Evolutionary conservation across 2,113 vertebrate species (phyloP).

Genomic region (Lamprologus ornatipinnis): DNA sequence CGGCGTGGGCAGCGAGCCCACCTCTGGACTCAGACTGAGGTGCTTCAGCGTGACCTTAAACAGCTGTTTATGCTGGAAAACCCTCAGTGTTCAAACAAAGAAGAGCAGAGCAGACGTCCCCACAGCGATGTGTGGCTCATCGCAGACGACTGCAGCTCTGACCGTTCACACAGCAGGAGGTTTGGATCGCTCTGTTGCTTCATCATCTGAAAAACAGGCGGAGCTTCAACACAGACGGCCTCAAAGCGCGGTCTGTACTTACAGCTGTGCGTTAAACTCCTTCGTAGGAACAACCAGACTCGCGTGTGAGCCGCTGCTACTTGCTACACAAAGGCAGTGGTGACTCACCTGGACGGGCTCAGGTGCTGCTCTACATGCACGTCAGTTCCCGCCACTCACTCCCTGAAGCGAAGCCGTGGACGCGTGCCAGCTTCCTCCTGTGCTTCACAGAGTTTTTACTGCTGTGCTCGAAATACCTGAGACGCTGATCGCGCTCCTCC

Average conservation of each 20-base stretch:
- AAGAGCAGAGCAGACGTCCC: not conserved
- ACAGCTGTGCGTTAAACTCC: not conserved
- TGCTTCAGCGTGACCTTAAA: not conserved
- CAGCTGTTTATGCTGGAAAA: not conserved
- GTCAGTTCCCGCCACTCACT: not conserved
- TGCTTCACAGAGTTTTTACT: not conserved
- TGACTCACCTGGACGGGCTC: not conserved
- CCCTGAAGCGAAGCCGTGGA: not conserved
- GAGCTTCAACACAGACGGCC: not conserved
- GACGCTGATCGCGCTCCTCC: not conserved
- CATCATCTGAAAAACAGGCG: not conserved
- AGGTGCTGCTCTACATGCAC: not conserved
- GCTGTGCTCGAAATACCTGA: not conserved
- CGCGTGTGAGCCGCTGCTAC: not conserved
- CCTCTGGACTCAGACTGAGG: not conserved
- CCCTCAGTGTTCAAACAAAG: not conserved
- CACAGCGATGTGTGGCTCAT: not conserved
- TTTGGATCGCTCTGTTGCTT: not conserved
- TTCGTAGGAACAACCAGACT: not conserved
- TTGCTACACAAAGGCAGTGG: not conserved
- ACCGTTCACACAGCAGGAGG: not conserved
- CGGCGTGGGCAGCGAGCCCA: not conserved
- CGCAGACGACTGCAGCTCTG: not conserved
- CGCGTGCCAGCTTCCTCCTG: not conserved
- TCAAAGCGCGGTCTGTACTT: not conserved